A percentile compares a stretch with the other conserved stretches of the same genome.
Conservation (phyloP, 2,888 invertebrate species). For the Gari tellinella region DNA sequence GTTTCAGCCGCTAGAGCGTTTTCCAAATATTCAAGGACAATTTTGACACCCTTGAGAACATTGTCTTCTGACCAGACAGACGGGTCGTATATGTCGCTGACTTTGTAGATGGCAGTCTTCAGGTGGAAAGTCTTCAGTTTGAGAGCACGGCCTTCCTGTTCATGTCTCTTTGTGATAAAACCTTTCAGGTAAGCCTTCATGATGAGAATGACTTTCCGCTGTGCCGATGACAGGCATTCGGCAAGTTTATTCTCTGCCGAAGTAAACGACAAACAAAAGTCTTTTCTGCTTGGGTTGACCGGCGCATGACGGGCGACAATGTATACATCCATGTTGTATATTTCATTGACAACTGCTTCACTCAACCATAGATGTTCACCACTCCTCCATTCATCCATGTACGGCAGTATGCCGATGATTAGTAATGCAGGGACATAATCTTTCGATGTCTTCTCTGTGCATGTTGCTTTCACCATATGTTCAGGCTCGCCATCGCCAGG, state of each 20-base stretch:
- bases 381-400: slow-evolving; percentile 41
- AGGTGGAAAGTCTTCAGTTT: slow-evolving; percentile 58
- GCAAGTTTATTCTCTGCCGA: slow-evolving; percentile 54
- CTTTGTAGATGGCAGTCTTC: slow-evolving; percentile 59
- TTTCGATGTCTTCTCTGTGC: slow-evolving; percentile 44
- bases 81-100: slow-evolving; percentile 31
- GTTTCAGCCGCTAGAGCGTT: slow-evolving; percentile 3
- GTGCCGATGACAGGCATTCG: slow-evolving; percentile 34
- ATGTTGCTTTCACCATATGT: slow-evolving; percentile 19
- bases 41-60: slow-evolving; percentile 6
- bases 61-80: slow-evolving; percentile 18
- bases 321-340: slow-evolving; percentile 50
- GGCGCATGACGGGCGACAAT: slow-evolving; percentile 58
- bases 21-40: slow-evolving; percentile 14
- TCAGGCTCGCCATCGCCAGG: no score
- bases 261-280: slow-evolving; percentile 65
- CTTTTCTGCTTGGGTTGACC: slow-evolving; percentile 31
- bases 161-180: slow-evolving; percentile 19
- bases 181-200: slow-evolving; percentile 58
- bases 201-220: slow-evolving; percentile 48
- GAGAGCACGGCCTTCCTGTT: slow-evolving; percentile 4
- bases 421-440: slow-evolving; percentile 61
- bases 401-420: slow-evolving; percentile 43
- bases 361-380: slow-evolving; percentile 46
- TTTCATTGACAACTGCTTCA: slow-evolving; percentile 32